Evolutionary conservation across 1,140 invertebrate species (phyloP).

Genomic region (Drosophila cardini): DNA sequence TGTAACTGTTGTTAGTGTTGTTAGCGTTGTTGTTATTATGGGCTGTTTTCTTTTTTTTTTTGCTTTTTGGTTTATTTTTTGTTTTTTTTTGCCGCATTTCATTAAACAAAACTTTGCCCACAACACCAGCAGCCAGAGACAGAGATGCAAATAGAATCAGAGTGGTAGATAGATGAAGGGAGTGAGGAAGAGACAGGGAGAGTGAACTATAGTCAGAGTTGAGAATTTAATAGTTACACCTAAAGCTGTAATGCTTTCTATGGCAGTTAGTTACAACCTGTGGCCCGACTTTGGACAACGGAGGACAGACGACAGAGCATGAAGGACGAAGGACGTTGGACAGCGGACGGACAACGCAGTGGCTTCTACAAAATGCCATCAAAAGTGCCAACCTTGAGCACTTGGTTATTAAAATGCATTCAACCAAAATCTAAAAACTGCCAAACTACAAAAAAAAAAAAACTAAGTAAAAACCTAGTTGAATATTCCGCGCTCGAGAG

Average conservation of each 20-base stretch:
- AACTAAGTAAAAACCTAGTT: slow-evolving; percentile 15
- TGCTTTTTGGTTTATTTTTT: too few relatives aligned
- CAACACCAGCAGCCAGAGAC: slow-evolving; percentile 51
- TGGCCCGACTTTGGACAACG: slow-evolving; percentile 44
- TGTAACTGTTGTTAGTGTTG: slow-evolving; percentile 2
- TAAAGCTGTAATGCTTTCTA: slow-evolving; percentile 52
- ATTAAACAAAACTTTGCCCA: slow-evolving; percentile 77
- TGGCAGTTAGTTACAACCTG: slow-evolving; percentile 77
- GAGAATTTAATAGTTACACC: slow-evolving; percentile 76
- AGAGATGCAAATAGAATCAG: slow-evolving; percentile 20
- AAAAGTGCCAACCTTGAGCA: slow-evolving; percentile 81
- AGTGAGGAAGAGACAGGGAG: slow-evolving; percentile 8
- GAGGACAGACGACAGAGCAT: not conserved
- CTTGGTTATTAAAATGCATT: slow-evolving; percentile 82
- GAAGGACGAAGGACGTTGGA: not conserved
- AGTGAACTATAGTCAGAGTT: slow-evolving; percentile 32
- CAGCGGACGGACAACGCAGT: slow-evolving; percentile 5
- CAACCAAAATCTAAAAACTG: slow-evolving; percentile 82
- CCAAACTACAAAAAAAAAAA: slow-evolving; percentile 57
- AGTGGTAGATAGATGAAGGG: slow-evolving; percentile 2
- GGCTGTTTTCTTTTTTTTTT: slow-evolving; percentile 1
- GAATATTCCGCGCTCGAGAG: too few relatives aligned
- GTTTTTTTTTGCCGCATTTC: slow-evolving; percentile 75
- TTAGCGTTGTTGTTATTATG: slow-evolving; percentile 51
- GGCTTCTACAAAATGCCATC: slow-evolving; percentile 72